A percentile compares a stretch with the other conserved stretches of the same genome.
These are phyloP conservation scores for Lycocerus yunnanus DNA, from an alignment of 2,888 invertebrate genomes.

Conservation along the genomic window DNA sequence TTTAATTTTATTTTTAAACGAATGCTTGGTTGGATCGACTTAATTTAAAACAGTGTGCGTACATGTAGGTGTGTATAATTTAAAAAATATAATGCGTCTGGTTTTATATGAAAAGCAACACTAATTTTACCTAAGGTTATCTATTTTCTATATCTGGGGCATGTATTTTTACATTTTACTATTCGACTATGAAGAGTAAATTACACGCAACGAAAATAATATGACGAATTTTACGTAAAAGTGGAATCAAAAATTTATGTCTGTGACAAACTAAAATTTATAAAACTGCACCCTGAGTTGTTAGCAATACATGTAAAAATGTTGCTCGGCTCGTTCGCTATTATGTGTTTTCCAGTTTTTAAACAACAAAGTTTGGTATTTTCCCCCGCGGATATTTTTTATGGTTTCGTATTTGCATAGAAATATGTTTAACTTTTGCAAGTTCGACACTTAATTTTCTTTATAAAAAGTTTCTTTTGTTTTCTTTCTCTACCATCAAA, in stretches of 20 bases:
- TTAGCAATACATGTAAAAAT: background rate
- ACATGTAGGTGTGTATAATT: background rate
- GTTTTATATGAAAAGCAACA: background rate
- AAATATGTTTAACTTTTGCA: background rate
- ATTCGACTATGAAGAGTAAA: background rate
- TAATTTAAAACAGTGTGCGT: background rate
- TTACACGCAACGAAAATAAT: background rate
- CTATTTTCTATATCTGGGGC: background rate
- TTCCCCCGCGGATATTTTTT: conserved; percentile 1
- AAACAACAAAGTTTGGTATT: conserved; percentile 1
- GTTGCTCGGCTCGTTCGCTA: background rate
- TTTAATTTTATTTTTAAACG: background rate
- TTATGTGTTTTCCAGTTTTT: conserved; percentile 6
- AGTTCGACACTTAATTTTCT: background rate
- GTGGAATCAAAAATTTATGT: background rate
- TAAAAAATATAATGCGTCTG: background rate
- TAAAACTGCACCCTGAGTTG: background rate
- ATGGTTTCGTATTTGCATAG: background rate
- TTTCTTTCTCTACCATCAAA: background rate
- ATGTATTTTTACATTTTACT: background rate
- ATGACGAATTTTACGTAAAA: background rate
- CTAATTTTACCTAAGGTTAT: background rate
- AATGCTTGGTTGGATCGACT: background rate
- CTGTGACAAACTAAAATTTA: background rate
- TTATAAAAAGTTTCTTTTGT: background rate